phyloP scores from a whole-genome alignment of 2,113 vertebrate species.

The Osmerus eperlanus region DNA sequence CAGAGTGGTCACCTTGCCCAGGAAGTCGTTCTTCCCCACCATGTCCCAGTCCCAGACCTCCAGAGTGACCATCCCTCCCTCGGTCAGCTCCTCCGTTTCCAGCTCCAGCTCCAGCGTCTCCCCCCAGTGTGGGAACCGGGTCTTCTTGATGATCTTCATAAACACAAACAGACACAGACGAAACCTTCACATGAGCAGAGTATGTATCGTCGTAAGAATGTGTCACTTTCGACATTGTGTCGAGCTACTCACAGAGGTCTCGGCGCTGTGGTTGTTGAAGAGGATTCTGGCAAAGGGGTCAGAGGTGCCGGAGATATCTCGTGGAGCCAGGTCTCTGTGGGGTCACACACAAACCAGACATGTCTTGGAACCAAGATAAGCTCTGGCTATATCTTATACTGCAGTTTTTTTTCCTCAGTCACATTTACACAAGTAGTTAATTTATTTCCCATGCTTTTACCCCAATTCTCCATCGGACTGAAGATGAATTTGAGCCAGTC shows the following conservation, averaged over 20 bases:
- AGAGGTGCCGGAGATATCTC: conserved; percentile 84
- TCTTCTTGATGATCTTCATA: conserved; percentile 85
- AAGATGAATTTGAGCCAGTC: conserved; percentile 2
- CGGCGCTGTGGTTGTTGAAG: conserved; percentile 79
- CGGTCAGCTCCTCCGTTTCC: conserved; percentile 51
- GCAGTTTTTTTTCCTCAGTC: neutral
- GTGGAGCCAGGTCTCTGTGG: conserved; percentile 82
- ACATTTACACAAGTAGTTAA: neutral
- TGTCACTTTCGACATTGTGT: neutral
- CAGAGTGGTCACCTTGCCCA: conserved; percentile 77
- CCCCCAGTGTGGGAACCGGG: conserved; percentile 85
- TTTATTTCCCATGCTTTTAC: neutral
- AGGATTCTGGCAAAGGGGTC: conserved; percentile 85
- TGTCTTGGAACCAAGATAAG: too few relatives aligned
- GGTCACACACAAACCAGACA: conserved; percentile 1
- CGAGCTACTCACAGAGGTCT: conserved; percentile 80
- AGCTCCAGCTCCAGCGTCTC: conserved; percentile 81
- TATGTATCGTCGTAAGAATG: too few relatives aligned
- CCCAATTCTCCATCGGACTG: neutral
- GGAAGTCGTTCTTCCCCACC: conserved; percentile 91
- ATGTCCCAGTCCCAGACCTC: conserved; percentile 95
- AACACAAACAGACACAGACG: neutral
- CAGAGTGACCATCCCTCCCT: conserved; percentile 65
- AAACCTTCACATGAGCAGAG: neutral
- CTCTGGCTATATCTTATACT: too few relatives aligned